Conservation (phyloP, 2,888 invertebrate genomes). For the Philopedon plagiatum region DNA sequence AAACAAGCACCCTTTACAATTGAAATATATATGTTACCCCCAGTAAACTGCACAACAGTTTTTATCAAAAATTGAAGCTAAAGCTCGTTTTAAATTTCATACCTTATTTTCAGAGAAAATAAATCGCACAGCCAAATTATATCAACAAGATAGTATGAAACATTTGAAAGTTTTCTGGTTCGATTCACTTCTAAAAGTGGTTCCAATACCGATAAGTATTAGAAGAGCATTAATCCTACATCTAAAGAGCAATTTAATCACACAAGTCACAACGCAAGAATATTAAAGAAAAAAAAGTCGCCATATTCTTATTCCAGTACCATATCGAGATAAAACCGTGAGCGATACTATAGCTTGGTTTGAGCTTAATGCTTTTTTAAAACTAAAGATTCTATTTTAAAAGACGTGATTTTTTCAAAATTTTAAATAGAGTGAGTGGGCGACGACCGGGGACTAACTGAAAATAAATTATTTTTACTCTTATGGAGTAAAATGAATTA, state of each 20-base stretch:
- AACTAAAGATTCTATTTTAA: no score
- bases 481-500: no score
- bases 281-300: no score
- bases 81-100: conserved; percentile 10
- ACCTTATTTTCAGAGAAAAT: conserved; percentile 5
- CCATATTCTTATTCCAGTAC: background rate
- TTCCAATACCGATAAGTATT: conserved; percentile 12
- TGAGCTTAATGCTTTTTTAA: no score
- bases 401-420: no score
- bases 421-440: no score
- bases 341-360: no score
- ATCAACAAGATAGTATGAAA: conserved; percentile 16
- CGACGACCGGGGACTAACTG: no score
- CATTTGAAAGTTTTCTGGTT: background rate
- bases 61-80: background rate
- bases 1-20: background rate
- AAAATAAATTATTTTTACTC: no score
- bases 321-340: no score
- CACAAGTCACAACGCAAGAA: no score
- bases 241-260: background rate
- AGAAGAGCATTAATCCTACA: no score
- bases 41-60: background rate
- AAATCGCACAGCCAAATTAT: conserved; percentile 40
- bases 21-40: background rate
- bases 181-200: conserved; percentile 4